phyloP scores from a whole-genome alignment of 2,797 vertebrate species.

The Thamnophis elegans region DNA sequence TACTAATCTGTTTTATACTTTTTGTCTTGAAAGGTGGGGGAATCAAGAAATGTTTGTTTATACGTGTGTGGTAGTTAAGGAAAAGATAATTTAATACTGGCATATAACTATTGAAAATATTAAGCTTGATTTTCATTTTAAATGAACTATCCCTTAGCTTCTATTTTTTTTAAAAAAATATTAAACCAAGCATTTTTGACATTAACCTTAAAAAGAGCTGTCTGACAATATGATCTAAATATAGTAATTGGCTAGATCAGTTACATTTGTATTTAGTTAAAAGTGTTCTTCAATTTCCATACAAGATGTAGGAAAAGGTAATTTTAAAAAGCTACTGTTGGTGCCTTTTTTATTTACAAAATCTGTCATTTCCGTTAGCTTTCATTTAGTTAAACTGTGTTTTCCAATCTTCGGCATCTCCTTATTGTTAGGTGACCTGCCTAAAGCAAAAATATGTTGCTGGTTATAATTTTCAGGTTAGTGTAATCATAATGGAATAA shows the following conservation, averaged over 20 bases:
- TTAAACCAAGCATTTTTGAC: slow-evolving; percentile 20
- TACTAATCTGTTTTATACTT: background rate
- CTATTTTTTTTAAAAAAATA: slow-evolving; percentile 25
- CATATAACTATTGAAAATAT: slow-evolving; percentile 13
- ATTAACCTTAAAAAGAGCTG: slow-evolving; percentile 7
- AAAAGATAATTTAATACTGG: slow-evolving; percentile 39
- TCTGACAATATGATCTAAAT: background rate
- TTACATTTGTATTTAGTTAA: slow-evolving; percentile 15
- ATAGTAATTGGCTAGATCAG: background rate
- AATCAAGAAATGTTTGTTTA: slow-evolving; percentile 18
- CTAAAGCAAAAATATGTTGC: background rate
- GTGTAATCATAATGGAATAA: slow-evolving; percentile 36
- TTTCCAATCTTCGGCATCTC: background rate
- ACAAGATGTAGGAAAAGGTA: background rate
- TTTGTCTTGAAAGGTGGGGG: background rate
- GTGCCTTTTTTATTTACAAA: background rate
- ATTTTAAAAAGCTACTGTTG: background rate
- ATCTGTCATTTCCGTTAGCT: slow-evolving; percentile 22
- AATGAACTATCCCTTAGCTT: background rate
- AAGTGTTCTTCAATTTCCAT: slow-evolving; percentile 19
- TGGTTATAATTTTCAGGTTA: background rate
- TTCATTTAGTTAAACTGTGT: slow-evolving; percentile 13
- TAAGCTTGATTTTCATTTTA: slow-evolving; percentile 43
- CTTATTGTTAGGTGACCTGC: slow-evolving; percentile 15
- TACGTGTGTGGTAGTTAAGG: slow-evolving; percentile 13